phyloP scores from a whole-genome alignment of 1,140 invertebrate genomes.

The Ceratitis capitata region DNA sequence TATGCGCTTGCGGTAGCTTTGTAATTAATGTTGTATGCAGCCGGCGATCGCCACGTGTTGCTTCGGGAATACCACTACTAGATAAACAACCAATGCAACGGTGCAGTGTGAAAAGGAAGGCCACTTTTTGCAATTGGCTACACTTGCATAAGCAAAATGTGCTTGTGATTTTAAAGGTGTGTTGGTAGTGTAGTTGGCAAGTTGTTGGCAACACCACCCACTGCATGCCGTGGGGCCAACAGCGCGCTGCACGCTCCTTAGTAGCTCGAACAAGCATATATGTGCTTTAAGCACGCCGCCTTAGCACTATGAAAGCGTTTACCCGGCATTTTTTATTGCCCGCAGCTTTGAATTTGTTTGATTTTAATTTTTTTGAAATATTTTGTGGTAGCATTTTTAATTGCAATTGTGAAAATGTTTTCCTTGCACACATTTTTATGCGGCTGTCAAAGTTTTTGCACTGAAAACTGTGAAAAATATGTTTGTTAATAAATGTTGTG shows the following conservation, averaged over 20 bases:
- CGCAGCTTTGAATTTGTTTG: background rate
- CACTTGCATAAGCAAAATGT: no score
- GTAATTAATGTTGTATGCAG: background rate
- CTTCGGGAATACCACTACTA: background rate
- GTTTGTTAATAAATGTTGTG: background rate
- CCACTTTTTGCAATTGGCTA: background rate
- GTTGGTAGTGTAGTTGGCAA: background rate
- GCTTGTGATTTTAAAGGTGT: no score
- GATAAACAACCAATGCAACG: no score
- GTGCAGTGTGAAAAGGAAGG: no score
- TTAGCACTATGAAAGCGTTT: background rate
- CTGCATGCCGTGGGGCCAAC: background rate
- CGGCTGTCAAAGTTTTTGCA: background rate
- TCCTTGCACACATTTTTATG: background rate
- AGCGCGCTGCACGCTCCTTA: no score
- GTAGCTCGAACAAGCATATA: no score
- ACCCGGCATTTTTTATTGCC: background rate
- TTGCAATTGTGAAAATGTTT: constrained; percentile 14
- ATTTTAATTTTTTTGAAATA: background rate
- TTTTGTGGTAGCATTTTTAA: constrained; percentile 1
- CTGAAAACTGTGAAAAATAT: background rate
- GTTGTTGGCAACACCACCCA: background rate
- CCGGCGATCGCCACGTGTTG: no score
- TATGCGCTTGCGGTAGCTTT: background rate
- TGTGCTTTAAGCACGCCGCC: background rate